phyloP scores from a whole-genome alignment of 2,113 vertebrate species.

The Cyprinodon variegatus region DNA sequence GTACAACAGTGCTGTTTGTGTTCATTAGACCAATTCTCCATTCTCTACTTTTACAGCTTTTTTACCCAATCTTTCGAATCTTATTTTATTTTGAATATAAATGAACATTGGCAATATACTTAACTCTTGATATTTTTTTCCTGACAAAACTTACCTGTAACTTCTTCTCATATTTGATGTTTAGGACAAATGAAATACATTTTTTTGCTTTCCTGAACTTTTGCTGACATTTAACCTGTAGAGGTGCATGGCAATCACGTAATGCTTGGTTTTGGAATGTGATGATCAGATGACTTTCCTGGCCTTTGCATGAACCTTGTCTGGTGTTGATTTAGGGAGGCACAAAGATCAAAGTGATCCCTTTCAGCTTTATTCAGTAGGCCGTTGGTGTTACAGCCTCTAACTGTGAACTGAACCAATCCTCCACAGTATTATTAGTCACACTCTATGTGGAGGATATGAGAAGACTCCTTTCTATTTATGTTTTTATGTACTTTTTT shows the following conservation, averaged over 20 bases:
- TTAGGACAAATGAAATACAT: slow-evolving; percentile 45
- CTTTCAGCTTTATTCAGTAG: slow-evolving; percentile 61
- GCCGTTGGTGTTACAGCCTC: slow-evolving; percentile 38
- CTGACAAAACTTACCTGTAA: background rate
- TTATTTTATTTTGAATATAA: background rate
- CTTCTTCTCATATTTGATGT: background rate
- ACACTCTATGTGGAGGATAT: slow-evolving; percentile 39
- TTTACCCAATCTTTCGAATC: background rate
- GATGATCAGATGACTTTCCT: slow-evolving; percentile 78
- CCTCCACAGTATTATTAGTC: slow-evolving; percentile 21
- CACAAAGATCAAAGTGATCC: slow-evolving; percentile 75
- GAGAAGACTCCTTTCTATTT: background rate
- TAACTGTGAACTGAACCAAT: slow-evolving; percentile 63
- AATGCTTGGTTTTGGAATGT: slow-evolving; percentile 75
- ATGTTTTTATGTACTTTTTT: background rate
- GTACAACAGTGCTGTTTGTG: too few relatives aligned
- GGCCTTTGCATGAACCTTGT: slow-evolving; percentile 80
- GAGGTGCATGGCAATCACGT: slow-evolving; percentile 66
- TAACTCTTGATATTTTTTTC: background rate
- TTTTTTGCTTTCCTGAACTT: slow-evolving; percentile 62
- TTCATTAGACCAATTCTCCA: too few relatives aligned
- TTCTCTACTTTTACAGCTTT: too few relatives aligned
- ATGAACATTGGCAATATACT: background rate
- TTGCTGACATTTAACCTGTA: slow-evolving; percentile 73
- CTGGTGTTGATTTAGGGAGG: slow-evolving; percentile 82